A percentile compares a stretch with the other conserved stretches of the same genome.
Evolutionary conservation across 2,888 invertebrate genomes (phyloP).

Genomic region (Leptarthrus brevirostris): DNA sequence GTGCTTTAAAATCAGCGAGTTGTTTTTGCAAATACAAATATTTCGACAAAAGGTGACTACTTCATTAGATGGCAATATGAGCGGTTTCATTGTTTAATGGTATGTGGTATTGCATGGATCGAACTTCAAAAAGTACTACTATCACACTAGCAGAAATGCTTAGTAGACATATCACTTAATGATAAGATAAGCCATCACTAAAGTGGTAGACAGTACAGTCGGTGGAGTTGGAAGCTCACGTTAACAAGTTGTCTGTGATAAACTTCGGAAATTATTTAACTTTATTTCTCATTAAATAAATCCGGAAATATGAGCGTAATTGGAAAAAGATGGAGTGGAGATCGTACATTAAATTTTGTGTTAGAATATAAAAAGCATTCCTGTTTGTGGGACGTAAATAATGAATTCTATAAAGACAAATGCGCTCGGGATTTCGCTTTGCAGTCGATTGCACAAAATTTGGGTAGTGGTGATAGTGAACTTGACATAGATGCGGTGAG

Average conservation of each 20-base stretch:
- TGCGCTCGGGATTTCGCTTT: not conserved
- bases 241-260: not conserved
- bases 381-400: constrained; percentile 1
- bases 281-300: too few species aligned
- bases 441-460: not conserved
- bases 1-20: too few species aligned
- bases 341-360: not conserved
- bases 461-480: not conserved
- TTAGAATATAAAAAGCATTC: not conserved
- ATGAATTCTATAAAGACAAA: not conserved
- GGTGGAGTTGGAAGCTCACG: not conserved
- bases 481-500: not conserved
- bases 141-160: too few species aligned
- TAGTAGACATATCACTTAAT: too few species aligned
- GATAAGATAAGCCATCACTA: constrained; percentile 5
- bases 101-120: too few species aligned
- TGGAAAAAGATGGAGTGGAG: not conserved
- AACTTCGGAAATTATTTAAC: not conserved
- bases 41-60: too few species aligned
- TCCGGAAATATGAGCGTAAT: too few species aligned
- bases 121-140: too few species aligned
- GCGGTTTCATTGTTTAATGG: too few species aligned
- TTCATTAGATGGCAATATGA: too few species aligned
- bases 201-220: not conserved
- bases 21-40: too few species aligned